Evolutionary conservation across 1,140 invertebrate genomes (phyloP).

Genomic region (Drosophila pachea): DNA sequence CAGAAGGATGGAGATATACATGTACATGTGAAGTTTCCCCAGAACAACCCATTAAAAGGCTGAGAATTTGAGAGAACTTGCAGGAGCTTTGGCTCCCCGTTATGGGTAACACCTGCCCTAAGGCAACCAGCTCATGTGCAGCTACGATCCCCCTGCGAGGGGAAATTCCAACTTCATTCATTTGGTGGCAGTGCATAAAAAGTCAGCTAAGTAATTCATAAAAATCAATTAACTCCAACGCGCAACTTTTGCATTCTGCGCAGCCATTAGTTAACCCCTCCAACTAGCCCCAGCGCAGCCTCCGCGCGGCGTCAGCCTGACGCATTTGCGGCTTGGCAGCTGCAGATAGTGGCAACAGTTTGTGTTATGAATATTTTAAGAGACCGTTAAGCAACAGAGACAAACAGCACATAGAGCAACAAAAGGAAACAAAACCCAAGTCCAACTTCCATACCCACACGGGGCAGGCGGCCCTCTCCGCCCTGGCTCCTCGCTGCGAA

Average conservation of each 20-base stretch:
- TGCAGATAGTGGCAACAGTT: slow-evolving; percentile 70
- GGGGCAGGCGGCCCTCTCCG: neutral
- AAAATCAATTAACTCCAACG: slow-evolving; percentile 69
- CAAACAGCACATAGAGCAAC: slow-evolving; percentile 28
- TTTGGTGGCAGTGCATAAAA: slow-evolving; percentile 32
- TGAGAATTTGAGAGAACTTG: too few relatives aligned
- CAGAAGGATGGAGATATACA: too few relatives aligned
- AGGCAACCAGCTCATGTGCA: neutral
- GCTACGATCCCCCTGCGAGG: neutral
- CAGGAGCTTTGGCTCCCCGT: too few relatives aligned
- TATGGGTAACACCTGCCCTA: neutral
- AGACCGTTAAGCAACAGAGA: slow-evolving; percentile 46
- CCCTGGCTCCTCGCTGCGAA: slow-evolving; percentile 10
- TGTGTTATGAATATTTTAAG: slow-evolving; percentile 76
- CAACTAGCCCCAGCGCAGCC: neutral
- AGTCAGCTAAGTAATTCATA: slow-evolving; percentile 63
- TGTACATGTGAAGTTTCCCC: too few relatives aligned
- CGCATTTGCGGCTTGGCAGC: slow-evolving; percentile 42
- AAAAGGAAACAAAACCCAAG: slow-evolving; percentile 34
- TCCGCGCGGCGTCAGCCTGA: neutral
- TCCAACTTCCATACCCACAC: slow-evolving; percentile 1
- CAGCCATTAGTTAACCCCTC: slow-evolving; percentile 21
- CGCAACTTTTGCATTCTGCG: slow-evolving; percentile 46
- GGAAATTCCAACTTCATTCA: neutral
- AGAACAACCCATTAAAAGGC: too few relatives aligned